Conservation (phyloP, 2,113 vertebrate genomes). For the Procapra przewalskii region DNA sequence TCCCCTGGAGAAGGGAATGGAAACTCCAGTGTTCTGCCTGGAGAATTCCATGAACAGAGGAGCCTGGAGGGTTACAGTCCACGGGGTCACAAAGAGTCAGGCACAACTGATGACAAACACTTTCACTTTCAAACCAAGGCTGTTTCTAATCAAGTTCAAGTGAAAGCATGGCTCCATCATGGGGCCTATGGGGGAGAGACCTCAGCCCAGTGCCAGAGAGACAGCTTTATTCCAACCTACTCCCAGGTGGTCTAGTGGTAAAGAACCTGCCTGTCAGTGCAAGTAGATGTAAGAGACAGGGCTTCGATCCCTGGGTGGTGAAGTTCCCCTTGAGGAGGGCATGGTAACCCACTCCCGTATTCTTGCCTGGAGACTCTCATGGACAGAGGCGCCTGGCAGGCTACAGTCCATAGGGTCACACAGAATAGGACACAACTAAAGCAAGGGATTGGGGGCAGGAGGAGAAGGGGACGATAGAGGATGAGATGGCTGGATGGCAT, state of each 20-base stretch:
- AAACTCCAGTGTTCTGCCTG: background rate
- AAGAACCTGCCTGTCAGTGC: background rate
- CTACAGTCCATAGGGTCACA: background rate
- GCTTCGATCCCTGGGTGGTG: background rate
- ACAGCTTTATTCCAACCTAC: background rate
- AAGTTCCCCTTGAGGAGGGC: background rate
- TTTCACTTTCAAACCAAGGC: background rate
- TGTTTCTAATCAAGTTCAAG: conserved; percentile 13
- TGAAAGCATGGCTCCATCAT: background rate
- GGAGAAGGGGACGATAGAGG: too few species aligned
- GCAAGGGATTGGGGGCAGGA: too few species aligned
- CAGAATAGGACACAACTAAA: background rate
- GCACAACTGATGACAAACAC: background rate
- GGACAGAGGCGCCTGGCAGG: background rate
- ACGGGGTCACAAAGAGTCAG: background rate
- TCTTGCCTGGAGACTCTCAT: background rate
- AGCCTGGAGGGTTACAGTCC: background rate
- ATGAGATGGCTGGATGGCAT: too few species aligned
- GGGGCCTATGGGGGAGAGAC: background rate
- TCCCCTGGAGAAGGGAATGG: background rate
- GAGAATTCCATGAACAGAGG: background rate
- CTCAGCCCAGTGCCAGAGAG: background rate
- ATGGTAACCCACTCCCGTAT: background rate
- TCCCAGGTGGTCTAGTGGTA: background rate
- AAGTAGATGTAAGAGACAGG: background rate